Evolutionary conservation across 2,888 invertebrate species (phyloP).

Genomic region (Lobophora halterata): DNA sequence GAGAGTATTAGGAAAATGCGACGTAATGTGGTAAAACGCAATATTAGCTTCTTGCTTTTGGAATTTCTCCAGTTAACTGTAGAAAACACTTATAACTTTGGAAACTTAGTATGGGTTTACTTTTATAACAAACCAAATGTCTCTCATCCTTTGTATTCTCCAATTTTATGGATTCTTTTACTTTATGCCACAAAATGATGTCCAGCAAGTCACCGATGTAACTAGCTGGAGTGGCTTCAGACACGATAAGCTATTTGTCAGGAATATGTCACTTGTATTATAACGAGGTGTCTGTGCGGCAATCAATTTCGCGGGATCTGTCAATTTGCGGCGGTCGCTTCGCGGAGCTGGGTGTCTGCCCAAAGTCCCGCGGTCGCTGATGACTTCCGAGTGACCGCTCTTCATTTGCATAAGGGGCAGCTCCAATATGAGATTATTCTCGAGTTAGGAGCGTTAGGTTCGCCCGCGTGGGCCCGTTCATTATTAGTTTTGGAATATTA

Average conservation of each 20-base stretch:
- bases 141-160: too few species aligned
- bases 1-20: slow-evolving; percentile 8
- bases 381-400: slow-evolving; percentile 78
- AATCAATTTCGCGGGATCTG: slow-evolving; percentile 70
- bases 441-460: slow-evolving; percentile 54
- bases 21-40: slow-evolving; percentile 19
- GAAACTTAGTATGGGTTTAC: slow-evolving; percentile 14
- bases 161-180: too few species aligned
- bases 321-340: slow-evolving; percentile 58
- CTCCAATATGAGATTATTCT: slow-evolving; percentile 76
- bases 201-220: too few species aligned
- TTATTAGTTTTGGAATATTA: slow-evolving; percentile 76
- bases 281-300: slow-evolving; percentile 59
- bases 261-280: slow-evolving; percentile 44
- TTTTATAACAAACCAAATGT: too few species aligned
- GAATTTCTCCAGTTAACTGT: slow-evolving; percentile 33
- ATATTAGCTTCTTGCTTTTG: slow-evolving; percentile 34
- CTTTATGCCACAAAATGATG: too few species aligned
- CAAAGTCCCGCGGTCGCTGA: slow-evolving; percentile 48
- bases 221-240: too few species aligned
- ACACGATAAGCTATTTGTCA: slow-evolving; percentile 39
- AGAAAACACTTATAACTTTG: slow-evolving; percentile 33
- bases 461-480: slow-evolving; percentile 56
- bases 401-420: slow-evolving; percentile 76
- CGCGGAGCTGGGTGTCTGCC: slow-evolving; percentile 6